Evolutionary conservation across 2,113 vertebrate genomes (phyloP), one percentile per base, ranked within the genome.

Genomic region (Rattus rattus): DNA sequence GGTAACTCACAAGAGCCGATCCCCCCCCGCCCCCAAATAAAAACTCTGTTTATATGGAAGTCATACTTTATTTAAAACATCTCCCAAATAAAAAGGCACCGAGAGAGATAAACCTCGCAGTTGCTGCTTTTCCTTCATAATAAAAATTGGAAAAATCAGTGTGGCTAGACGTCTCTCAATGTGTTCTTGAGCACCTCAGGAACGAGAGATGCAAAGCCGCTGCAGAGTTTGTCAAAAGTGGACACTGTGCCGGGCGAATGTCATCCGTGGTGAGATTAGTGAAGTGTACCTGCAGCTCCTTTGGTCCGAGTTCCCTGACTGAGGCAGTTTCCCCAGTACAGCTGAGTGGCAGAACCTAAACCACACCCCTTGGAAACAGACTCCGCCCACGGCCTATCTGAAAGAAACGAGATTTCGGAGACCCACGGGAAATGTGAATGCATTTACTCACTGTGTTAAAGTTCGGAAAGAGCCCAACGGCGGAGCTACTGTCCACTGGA

Each of bases 401-500:
- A 98, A 97, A 96, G 83, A 72, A 88, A 72, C 90, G 13, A 95
- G 30, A 93, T 14, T 5, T 22, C 3, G 4, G 93, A 90, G 91
- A 86, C 95, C 96, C 93, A 97, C 79, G 90, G 49, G 96, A 98
- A 33, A 97, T 65, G 92, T 92, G 98, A 97, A 94, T 65, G 92
- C 63, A 85, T 98, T 96, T 98, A 99, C 99, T 99, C 98, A 99
- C 99, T 98, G 99, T 99, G 99, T 99, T 99, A 98, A 99, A 99
- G 98, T 99, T 99, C 98, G 99, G 99, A 98, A 99, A 99, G 97
- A 99, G 99, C 95, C 99, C 99, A 73, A 99, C 99, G 88, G 99
- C 99, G 90, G 99, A 99, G 91, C 98, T 98, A 61, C 98, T 99
- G 97, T 99, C 99, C 97, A 99, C 98, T n/a, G 99, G 99, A 98